Evolutionary conservation across 2,888 invertebrate species (phyloP), one percentile per base, ranked within the genome.

Genomic region (Ophion obscuratus): DNA sequence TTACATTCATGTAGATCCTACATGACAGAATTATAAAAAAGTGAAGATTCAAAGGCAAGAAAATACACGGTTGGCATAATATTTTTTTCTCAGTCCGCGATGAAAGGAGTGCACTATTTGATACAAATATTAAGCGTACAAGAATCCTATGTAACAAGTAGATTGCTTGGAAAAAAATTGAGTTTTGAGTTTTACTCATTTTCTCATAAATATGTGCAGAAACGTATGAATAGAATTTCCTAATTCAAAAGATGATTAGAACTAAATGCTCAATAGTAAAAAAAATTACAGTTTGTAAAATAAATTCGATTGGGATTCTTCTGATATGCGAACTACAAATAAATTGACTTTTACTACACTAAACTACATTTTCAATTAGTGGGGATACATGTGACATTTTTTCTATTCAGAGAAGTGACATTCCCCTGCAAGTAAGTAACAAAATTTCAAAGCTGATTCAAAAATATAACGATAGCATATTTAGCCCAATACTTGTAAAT

Each of bases 351-450:
- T 57, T 11, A 57, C 17, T 57, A 17, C 17, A 17, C 53, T 57
- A 57, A 57, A 57, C 53, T 57, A 57, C 53, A 57, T 57, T 57
- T 57, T 57, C 53, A 53, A 53, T 53, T 53, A 53, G 53, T 53
- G 53, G 53, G 53, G 17, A 53, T 3, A 53, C 53, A 10, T 17
- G 53, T 53, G 9, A 53, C 11, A 24, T 14, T 53, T 3, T 53
- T 53, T 53, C 17, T 53, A 53, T 53, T 11, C 53, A 53, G 53
- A 14, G 17, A 53, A 53, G 17, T 10, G 53, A 17, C 14, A 17
- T 57, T 57, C 53, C 53, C 53, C 53, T 57, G 24, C 1, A 24
- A 24, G 17, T 57, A 57, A 57, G 53, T 57, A 17, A 57, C 53
- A 11, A 57, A 57, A 57, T 57, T 57, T 57, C 53, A 57, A 57